Base-by-base conservation (phyloP, 2,113 vertebrate species). In the Cygnus buccinator region DNA sequence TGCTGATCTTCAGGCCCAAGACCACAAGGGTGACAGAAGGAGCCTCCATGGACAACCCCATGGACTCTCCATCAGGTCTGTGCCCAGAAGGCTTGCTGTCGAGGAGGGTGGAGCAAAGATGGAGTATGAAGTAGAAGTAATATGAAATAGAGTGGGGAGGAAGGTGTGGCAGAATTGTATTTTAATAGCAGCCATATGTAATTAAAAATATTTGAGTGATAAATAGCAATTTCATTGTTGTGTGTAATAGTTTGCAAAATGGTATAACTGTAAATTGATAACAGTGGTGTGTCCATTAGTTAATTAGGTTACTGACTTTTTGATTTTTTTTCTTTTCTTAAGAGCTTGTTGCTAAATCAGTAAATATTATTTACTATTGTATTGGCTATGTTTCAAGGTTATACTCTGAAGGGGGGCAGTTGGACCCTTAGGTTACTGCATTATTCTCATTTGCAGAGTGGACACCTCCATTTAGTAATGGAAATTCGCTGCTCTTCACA, bases 361-460 rank as follows among this genome's bases (percentile, higher is more conserved):
- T 89, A 54, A 87, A 88, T 35, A 23, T 82, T 74, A 89, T 62
- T 0, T 8, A 54, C 20, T 77, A 55, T 16, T 13, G 39, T 21
- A 80, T 23, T 0, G 1, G 4, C 33, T 58, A 7, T 39, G 5
- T 54, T 83, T 66, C 72, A 86, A 76, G 26, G 25, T 18, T 57
- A 35, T 33, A 15, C 33, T 86, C 50, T 81, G 46, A 70, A 66
- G 9, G 6, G 16, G 14, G 4, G 59, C 9, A 33, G 44, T 4
- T 5, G 8, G 29, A 20, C 28, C 3, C 0, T 3, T 2, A 46
- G 48, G 58, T 39, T 39, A 13, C 8, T 0, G 1, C 22, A 35
- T 54, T 59, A 54, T 80, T 71, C 23, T 70, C 7, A 41, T 58
- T 41, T 87, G 10, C 59, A 74, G 26, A 37, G 9, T 5, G 28